Evolutionary conservation across 2,113 vertebrate species (phyloP), one percentile per base, ranked within the genome.

Genomic region (Sebastes schlegelii): DNA sequence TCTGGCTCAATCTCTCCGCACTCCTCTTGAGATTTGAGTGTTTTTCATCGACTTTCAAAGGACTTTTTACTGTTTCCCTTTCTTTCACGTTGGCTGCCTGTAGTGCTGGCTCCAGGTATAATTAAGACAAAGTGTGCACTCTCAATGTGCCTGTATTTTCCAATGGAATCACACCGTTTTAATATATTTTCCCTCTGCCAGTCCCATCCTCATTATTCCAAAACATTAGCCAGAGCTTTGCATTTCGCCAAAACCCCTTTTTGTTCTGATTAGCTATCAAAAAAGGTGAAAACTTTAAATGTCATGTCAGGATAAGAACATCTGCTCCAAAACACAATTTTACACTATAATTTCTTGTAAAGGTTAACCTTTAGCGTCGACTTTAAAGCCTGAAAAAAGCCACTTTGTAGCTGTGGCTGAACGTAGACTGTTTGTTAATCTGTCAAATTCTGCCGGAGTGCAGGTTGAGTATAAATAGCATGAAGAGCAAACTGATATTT

Each of bases 11-110:
- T 76, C 64, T 67, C 45, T 52, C 14, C 42, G 13, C 21, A 14
- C 57, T 74, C 74, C 86, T 85, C 67, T 46, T 17, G 90, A 91
- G 84, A 83, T 69, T 76, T 77, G 1, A 67, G 2, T 65, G 63
- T 75, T 88, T 90, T 88, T 80, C 79, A 79, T 86, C 42, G n/a
- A 85, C 79, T 89, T 88, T 88, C 85, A 87, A 87, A 87, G 60
- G 40, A 75, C 74, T 79, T 86, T 71, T 48, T 66, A 4, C 51
- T 21, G 17, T 80, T 78, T 77, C 55, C 34, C 61, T 72, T 77
- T 69, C 21, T 58, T 63, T 57, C 8, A 34, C 62, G 4, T 60
- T 45, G 26, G 49, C 40, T 26, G 19, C 26, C 26, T 51, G 19
- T 45, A 34, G 46, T 17, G 65, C 51, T 19, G 17, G 10, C 54